Percentiles rank a stretch among this genome's conserved stretches.
Evolutionary conservation across 2,113 vertebrate species (phyloP).

Genomic region (Phalacrocorax brasilianus): DNA sequence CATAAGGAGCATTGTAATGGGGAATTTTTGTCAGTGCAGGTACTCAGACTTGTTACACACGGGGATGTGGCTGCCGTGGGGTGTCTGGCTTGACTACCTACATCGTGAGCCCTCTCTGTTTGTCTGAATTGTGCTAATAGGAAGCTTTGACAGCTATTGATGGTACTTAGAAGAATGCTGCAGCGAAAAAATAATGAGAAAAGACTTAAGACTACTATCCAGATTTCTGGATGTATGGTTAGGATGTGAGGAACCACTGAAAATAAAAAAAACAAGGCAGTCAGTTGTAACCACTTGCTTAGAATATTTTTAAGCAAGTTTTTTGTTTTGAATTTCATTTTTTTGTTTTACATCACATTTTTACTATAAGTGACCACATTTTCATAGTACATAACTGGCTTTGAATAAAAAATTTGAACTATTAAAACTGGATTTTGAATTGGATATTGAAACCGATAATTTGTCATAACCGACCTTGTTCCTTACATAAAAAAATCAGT

Average conservation of each 20-base stretch:
- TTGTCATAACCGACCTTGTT: neutral
- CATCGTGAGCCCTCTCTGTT: accelerated
- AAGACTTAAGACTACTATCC: neutral
- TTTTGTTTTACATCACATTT: neutral
- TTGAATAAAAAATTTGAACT: neutral
- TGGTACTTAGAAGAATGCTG: neutral
- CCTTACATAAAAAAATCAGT: neutral
- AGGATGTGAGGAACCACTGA: neutral
- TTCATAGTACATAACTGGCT: neutral
- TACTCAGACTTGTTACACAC: accelerated
- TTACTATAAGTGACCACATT: neutral
- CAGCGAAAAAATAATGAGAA: neutral
- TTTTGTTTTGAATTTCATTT: neutral
- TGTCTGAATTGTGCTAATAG: accelerated
- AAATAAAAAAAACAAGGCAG: neutral
- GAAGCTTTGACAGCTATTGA: neutral
- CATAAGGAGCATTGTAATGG: accelerated
- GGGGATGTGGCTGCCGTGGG: neutral
- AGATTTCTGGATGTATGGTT: neutral
- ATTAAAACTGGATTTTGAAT: neutral
- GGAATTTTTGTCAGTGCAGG: neutral
- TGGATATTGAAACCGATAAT: neutral
- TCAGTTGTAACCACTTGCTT: neutral
- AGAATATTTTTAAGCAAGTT: neutral
- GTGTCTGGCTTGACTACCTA: neutral